These are phyloP conservation scores for Callocephalon fimbriatum DNA, from an alignment of 2,113 vertebrate species.

Conservation along the genomic window DNA sequence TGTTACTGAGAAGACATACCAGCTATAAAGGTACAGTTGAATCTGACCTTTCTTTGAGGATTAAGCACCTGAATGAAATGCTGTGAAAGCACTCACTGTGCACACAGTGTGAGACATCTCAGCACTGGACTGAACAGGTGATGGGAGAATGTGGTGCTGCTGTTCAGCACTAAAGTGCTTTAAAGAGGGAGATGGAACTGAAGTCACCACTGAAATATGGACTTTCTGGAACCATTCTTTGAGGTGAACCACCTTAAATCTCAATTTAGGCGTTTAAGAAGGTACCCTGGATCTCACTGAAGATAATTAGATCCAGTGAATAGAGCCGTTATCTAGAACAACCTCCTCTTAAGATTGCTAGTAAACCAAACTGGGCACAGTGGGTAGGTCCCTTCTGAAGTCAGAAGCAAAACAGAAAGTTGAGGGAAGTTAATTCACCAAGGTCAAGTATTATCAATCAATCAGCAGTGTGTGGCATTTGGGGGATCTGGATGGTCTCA, in stretches of 20 bases:
- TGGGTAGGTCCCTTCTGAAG: neutral
- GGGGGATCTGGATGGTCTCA: neutral
- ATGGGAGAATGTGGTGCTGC: neutral
- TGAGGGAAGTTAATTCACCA: neutral
- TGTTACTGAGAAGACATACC: no score
- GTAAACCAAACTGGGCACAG: neutral
- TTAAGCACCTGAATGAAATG: neutral
- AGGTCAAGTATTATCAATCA: no score
- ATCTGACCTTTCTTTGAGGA: neutral
- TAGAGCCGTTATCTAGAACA: neutral
- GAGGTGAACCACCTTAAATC: neutral
- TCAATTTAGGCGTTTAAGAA: neutral
- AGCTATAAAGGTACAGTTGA: neutral
- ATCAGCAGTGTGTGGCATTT: neutral
- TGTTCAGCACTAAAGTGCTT: neutral
- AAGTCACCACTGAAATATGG: neutral
- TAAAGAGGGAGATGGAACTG: neutral
- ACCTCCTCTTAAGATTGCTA: neutral
- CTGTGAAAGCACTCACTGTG: rapidly evolving
- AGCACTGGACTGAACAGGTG: neutral
- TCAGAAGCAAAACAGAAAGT: neutral
- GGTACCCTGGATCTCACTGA: neutral
- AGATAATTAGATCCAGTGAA: neutral
- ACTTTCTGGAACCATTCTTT: neutral
- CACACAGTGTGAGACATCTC: rapidly evolving